Conservation (phyloP, 1,140 invertebrate genomes). For the Cephus cinctus region DNA sequence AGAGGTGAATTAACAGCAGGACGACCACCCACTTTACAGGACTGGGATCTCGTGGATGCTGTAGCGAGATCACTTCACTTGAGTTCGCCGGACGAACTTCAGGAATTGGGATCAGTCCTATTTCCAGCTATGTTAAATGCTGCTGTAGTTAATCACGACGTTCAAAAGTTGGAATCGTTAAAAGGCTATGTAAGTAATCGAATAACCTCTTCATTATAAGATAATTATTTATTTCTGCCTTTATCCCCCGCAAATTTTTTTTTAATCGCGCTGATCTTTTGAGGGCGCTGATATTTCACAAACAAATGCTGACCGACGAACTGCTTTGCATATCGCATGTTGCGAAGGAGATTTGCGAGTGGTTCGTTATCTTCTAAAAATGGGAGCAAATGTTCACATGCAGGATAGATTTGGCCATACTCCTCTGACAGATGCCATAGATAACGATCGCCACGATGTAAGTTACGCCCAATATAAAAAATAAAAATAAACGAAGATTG, state of each 20-base stretch:
- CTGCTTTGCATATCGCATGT: conserved; percentile 80
- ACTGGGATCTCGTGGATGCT: conserved; percentile 66
- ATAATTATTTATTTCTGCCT: background rate
- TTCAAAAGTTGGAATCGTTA: conserved; percentile 58
- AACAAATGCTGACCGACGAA: conserved; percentile 76
- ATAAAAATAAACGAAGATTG: background rate
- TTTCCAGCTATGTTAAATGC: conserved; percentile 77
- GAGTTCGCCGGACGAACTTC: conserved; percentile 67
- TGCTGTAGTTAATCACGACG: conserved; percentile 68
- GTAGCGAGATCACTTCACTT: conserved; percentile 67
- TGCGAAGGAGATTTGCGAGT: conserved; percentile 67
- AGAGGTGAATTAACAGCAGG: conserved; percentile 66
- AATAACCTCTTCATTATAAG: conserved; percentile 1
- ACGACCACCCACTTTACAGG: conserved; percentile 42
- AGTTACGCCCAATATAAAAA: conserved; percentile 2
- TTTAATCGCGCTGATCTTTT: conserved; percentile 2
- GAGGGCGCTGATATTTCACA: conserved; percentile 75
- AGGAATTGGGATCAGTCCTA: conserved; percentile 70
- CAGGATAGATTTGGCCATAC: conserved; percentile 66
- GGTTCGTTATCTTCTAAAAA: conserved; percentile 72
- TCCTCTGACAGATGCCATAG: conserved; percentile 65
- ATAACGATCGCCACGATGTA: conserved; percentile 62
- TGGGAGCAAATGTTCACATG: conserved; percentile 83
- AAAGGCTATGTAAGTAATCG: conserved; percentile 49
- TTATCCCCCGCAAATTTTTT: background rate